phyloP scores from a whole-genome alignment of 1,140 invertebrate genomes.

The Achroia grisella region DNA sequence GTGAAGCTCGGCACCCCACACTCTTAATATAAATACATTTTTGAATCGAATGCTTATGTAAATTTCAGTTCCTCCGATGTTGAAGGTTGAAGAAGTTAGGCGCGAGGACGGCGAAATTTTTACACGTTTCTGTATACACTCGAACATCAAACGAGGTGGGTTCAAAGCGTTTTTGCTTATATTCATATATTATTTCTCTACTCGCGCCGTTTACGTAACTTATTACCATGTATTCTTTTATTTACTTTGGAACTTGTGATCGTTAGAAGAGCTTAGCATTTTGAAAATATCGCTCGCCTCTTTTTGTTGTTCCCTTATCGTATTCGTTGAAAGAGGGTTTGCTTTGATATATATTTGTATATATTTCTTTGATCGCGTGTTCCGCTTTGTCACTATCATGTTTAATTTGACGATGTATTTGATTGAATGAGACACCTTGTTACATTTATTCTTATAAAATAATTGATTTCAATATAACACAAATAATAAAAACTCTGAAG shows the following conservation, averaged over 20 bases:
- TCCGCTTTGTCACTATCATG: neutral
- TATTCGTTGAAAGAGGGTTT: constrained; percentile 1
- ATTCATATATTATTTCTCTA: constrained; percentile 45
- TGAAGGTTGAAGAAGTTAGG: constrained; percentile 24
- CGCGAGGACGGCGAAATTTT: constrained; percentile 22
- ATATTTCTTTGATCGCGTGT: neutral
- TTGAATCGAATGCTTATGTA: constrained; percentile 48
- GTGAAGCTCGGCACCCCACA: constrained; percentile 23
- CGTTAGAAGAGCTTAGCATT: constrained; percentile 11
- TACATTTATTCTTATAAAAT: too few relatives aligned
- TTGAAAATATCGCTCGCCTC: constrained; percentile 3
- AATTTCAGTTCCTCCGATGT: constrained; percentile 31
- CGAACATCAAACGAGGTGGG: constrained; percentile 50
- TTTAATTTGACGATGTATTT: too few relatives aligned
- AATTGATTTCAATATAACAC: too few relatives aligned
- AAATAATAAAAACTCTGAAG: too few relatives aligned
- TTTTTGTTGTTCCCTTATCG: neutral
- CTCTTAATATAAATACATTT: constrained; percentile 48
- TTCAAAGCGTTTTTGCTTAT: constrained; percentile 59
- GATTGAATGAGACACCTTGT: too few relatives aligned
- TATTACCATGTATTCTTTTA: constrained; percentile 35
- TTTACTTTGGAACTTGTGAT: constrained; percentile 29
- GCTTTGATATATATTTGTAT: neutral
- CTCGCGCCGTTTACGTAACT: constrained; percentile 37
- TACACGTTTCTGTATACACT: constrained; percentile 36